These are phyloP conservation scores for Xanthostigma xanthostigma DNA, from an alignment of 2,888 invertebrate species.

Conservation along the genomic window DNA sequence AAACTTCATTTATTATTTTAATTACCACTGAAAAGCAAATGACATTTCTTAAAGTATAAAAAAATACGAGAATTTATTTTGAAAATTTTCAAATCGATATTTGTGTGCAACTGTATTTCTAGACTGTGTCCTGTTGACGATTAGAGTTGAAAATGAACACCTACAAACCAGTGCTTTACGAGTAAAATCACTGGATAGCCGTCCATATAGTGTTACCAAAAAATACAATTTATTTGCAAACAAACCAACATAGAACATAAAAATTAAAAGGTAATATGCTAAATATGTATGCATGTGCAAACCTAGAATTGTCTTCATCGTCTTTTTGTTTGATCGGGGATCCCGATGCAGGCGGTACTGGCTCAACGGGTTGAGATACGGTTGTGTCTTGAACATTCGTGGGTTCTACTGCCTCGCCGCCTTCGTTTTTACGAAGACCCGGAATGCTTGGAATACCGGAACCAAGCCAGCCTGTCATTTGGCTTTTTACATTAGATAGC, in stretches of 20 bases:
- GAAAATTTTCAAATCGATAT: too few species aligned
- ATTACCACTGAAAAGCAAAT: too few species aligned
- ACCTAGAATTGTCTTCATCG: constrained; percentile 82
- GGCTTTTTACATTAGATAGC: constrained; percentile 73
- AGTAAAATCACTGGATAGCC: too few species aligned
- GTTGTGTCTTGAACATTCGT: constrained; percentile 16
- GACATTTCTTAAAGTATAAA: too few species aligned
- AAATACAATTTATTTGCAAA: not conserved
- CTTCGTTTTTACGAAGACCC: constrained; percentile 54
- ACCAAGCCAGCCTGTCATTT: constrained; percentile 74
- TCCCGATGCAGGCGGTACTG: constrained; percentile 11
- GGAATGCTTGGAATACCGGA: constrained; percentile 57
- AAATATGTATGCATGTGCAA: constrained; percentile 15
- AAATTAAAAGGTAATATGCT: not conserved
- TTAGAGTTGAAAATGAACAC: too few species aligned
- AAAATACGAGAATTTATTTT: too few species aligned
- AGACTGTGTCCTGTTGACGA: too few species aligned
- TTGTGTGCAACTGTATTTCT: too few species aligned
- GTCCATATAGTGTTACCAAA: too few species aligned
- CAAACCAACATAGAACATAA: not conserved
- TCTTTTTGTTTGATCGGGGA: constrained; percentile 34
- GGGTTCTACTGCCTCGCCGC: constrained; percentile 26
- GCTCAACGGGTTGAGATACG: constrained; percentile 17
- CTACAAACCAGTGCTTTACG: too few species aligned
- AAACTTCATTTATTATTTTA: too few species aligned